A percentile compares a stretch with the other conserved stretches of the same genome.
phyloP scores from a whole-genome alignment of 2,888 invertebrate genomes.

The Halictus ligatus region DNA sequence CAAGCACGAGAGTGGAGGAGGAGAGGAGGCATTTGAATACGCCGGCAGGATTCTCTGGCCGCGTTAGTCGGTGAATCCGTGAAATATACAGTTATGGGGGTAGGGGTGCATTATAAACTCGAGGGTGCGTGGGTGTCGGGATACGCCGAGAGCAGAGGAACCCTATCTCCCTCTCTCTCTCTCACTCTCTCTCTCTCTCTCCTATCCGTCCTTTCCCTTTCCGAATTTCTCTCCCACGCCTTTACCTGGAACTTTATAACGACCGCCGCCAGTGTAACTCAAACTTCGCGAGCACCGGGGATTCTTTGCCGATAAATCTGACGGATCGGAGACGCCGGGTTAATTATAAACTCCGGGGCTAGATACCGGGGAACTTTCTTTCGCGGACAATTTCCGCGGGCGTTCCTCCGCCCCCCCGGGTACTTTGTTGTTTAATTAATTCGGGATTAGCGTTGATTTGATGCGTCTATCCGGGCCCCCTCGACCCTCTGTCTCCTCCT shows the following conservation, averaged over 20 bases:
- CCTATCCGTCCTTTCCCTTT: constrained; percentile 66
- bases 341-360: constrained; percentile 40
- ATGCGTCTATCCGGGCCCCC: background rate
- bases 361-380: constrained; percentile 27
- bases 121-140: constrained; percentile 57
- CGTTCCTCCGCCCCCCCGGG: background rate
- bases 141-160: constrained; percentile 62
- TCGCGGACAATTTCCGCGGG: constrained; percentile 23
- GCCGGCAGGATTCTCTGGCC: constrained; percentile 59
- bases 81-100: constrained; percentile 76
- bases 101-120: constrained; percentile 57
- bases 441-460: constrained; percentile 22
- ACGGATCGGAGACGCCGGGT: constrained; percentile 24
- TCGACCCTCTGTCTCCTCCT: background rate
- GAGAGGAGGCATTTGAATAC: constrained; percentile 62
- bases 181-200: constrained; percentile 55
- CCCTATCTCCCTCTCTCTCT: constrained; percentile 65
- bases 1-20: background rate
- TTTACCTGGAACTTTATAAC: constrained; percentile 74
- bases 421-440: constrained; percentile 32
- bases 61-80: constrained; percentile 72
- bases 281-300: constrained; percentile 60
- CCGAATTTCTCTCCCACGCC: constrained; percentile 53
- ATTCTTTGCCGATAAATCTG: constrained; percentile 54
- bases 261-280: constrained; percentile 72